Percentiles rank a stretch among this genome's conserved stretches.
These are phyloP conservation scores for Acanthacorydalis orientalis DNA, from an alignment of 2,888 invertebrate species.

Conservation along the genomic window DNA sequence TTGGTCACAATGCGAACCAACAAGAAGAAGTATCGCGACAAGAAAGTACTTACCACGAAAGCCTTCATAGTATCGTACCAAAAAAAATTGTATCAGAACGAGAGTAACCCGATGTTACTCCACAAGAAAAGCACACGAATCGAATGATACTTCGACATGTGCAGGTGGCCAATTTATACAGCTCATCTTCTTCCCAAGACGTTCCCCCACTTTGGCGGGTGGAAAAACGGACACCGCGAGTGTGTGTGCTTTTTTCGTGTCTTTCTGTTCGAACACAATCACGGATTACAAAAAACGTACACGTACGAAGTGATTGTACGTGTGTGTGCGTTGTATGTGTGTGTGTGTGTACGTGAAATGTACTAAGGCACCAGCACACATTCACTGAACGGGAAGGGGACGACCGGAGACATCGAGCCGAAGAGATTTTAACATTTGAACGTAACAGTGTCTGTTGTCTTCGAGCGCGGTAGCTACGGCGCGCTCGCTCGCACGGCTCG, in stretches of 20 bases:
- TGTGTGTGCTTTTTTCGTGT: conserved; percentile 3
- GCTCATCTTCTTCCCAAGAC: conserved; percentile 13
- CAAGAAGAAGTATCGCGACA: not conserved
- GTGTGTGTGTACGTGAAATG: no score
- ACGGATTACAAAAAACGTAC: not conserved
- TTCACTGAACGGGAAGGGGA: no score
- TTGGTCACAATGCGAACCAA: no score
- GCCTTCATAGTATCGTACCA: conserved; percentile 16
- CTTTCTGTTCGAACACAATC: no score
- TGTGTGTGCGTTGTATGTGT: no score
- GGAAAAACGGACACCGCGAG: conserved; percentile 4
- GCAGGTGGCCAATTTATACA: conserved; percentile 16
- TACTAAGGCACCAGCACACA: no score
- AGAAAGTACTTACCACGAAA: conserved; percentile 18
- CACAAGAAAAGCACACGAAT: conserved; percentile 14
- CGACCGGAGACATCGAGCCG: no score
- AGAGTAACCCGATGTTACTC: conserved; percentile 16
- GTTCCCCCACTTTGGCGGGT: conserved; percentile 14
- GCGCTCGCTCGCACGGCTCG: conserved; percentile 10
- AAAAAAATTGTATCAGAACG: not conserved
- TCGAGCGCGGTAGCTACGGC: not conserved
- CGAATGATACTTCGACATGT: conserved; percentile 13
- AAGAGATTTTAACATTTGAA: no score
- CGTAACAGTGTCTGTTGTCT: no score
- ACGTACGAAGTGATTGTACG: not conserved